A percentile compares a stretch with the other conserved stretches of the same genome.
Conservation (phyloP, 1,140 invertebrate species). For the Druon quercuslanigerum region DNA sequence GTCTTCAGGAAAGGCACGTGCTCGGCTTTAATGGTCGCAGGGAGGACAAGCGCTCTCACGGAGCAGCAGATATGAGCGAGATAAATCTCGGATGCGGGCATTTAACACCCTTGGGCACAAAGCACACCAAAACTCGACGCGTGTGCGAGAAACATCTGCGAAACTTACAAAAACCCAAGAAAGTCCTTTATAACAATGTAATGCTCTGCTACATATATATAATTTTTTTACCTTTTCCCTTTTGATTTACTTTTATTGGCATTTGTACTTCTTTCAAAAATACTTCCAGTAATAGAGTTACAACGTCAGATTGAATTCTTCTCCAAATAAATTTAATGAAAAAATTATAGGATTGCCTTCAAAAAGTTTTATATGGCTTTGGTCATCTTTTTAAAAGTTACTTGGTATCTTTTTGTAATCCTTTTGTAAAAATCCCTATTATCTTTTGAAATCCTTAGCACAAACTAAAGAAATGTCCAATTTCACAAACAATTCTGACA, state of each 20-base stretch:
- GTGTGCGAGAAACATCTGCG: constrained; percentile 47
- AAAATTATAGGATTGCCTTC: no score
- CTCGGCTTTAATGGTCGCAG: constrained; percentile 62
- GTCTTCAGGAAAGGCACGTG: constrained; percentile 61
- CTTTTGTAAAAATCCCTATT: no score
- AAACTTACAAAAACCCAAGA: constrained; percentile 54
- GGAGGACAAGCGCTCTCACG: constrained; percentile 16
- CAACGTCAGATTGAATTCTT: constrained; percentile 19
- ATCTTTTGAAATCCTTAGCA: no score
- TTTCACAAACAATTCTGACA: no score
- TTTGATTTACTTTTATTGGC: constrained; percentile 15
- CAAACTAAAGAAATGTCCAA: no score
- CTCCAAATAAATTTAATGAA: background rate
- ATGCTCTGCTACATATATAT: constrained; percentile 45
- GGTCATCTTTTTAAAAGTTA: no score
- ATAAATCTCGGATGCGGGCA: constrained; percentile 69
- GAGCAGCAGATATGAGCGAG: constrained; percentile 64
- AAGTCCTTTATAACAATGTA: constrained; percentile 55
- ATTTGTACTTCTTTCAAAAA: constrained; percentile 24
- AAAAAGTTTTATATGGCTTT: no score
- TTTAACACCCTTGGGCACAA: constrained; percentile 59
- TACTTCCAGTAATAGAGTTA: constrained; percentile 35
- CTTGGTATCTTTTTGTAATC: no score
- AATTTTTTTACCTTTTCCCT: constrained; percentile 31
- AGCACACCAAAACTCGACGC: constrained; percentile 45